Evolutionary conservation across 1,140 invertebrate species (phyloP), one percentile per base, ranked within the genome.

Genomic region (Drosophila trapezifrons): DNA sequence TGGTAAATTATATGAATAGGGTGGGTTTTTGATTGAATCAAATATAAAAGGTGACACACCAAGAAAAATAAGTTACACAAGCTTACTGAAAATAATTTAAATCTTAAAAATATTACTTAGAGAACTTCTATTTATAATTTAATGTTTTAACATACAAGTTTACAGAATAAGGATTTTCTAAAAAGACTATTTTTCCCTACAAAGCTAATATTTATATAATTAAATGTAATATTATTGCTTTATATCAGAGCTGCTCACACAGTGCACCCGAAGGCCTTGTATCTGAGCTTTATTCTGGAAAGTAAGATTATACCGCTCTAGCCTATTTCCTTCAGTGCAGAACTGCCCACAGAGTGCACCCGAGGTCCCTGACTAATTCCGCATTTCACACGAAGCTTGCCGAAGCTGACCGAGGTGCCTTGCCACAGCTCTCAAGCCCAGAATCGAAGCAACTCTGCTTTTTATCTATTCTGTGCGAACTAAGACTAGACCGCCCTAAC

Each of bases 11-110:
- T 60, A 42, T 58, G 55, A 80, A 69, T 65, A 60, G 72, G 43
- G 37, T 2, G 47, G 18, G 25, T 20, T 10, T 76, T 66, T 78
- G 62, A 78, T 79, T 78, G 74, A 62, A 74, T 65, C 45, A 63
- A 54, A 63, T 46, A 32, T 42, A 49, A 20, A 55, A 62, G 45
- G 32, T 25, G 47, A 35, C 43, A 37, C 27, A 38, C 22, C 7
- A 6, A 18, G 3, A 37, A 15, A 66, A 47, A 38, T 22, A n/a
- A 42, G 13, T 29, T 29, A 7, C 10, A 46, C 18, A 4, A 27
- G 2, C 2, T 52, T 17, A 13, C 1, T 29, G 0, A 6, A 0
- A 27, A 0, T 12, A 17, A n/a, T n/a, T n/a, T n/a, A n/a, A n/a
- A n/a, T 29, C 9, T 29, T 8, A 2, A 27, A 32, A 32, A 32